Base-by-base conservation (phyloP, 2,797 vertebrate species). In the Coregonus sp. region DNA sequence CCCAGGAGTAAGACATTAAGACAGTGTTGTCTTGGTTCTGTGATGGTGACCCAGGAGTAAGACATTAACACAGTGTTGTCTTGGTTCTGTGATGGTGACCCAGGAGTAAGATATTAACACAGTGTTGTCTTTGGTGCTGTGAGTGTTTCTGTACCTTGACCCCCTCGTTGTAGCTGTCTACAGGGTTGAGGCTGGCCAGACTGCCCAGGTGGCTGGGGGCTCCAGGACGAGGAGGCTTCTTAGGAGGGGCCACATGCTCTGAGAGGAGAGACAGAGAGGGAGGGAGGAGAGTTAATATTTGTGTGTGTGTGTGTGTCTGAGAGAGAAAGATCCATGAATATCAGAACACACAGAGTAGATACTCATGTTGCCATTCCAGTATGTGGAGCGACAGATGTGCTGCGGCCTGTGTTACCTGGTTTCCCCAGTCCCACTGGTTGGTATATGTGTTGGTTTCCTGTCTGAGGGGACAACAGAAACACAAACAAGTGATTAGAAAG, bases 401-500 rank as follows among this genome's bases (percentile, higher is more conserved):
- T 29, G 20, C 25, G n/a, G 0, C 11, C 9, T 63, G 59, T 76
- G 93, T 94, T 91, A 99, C 98, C 98, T 95, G 96, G 95, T 89
- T 98, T 99, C 37, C 97, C 97, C 52, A 99, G 99, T 47, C 97
- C 97, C 52, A 99, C 94, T 56, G 98, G 98, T 79, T 99, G 98
- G 82, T 99, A 99, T 77, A 98, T 97, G 80, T 98, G 97, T 80
- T 98, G 98, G 91, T 95, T 97, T 83, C 96, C 96, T 82, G 93
- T 92, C 98, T 99, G 87, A 50, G 40, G 56, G 82, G 50, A 90
- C 69, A 4, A 80, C 63, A 84, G 69, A 90, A 81, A 89, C 68
- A 81, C 0, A 82, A 74, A 81, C 72, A 77, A 51, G 59, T 5
- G n/a, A 74, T 86, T 61, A 29, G 59, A 59, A 80, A 61, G 16